Conservation (phyloP, 2,113 vertebrate species). For the Ptyas mucosa region DNA sequence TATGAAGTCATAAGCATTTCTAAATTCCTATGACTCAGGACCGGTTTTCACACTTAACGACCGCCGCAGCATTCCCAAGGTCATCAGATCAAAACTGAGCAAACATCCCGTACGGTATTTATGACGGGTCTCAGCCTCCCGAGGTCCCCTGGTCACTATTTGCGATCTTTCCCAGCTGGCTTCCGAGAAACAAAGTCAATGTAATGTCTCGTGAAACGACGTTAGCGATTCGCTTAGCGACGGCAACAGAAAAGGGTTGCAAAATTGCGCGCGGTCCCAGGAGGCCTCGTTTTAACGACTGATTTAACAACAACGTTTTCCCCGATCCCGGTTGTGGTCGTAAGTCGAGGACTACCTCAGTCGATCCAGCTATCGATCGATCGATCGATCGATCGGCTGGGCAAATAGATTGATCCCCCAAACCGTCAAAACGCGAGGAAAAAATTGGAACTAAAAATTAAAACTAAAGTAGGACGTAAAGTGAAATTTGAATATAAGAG, state of each 20-base stretch:
- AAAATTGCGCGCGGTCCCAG: not conserved
- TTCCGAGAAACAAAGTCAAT: rapidly evolving
- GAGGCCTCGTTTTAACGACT: not conserved
- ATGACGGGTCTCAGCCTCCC: too few species aligned
- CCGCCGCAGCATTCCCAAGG: not conserved
- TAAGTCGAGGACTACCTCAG: not conserved
- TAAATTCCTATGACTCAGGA: too few species aligned
- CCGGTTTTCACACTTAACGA: not conserved
- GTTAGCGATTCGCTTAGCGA: not conserved
- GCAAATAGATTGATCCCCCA: not conserved
- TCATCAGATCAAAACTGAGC: too few species aligned
- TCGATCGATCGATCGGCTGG: not conserved
- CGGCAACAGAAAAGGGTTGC: not conserved
- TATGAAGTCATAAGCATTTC: too few species aligned
- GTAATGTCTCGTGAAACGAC: not conserved
- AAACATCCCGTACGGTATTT: too few species aligned
- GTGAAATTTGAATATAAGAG: too few species aligned
- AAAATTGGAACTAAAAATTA: not conserved
- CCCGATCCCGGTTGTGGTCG: too few species aligned
- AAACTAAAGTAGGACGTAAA: too few species aligned
- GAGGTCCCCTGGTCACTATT: too few species aligned
- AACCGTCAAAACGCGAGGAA: not conserved
- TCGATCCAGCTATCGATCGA: not conserved
- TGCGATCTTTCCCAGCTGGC: not conserved
- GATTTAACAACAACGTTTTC: not conserved